Base-by-base conservation (phyloP, 2,888 invertebrate species). In the Fragum fragum region DNA sequence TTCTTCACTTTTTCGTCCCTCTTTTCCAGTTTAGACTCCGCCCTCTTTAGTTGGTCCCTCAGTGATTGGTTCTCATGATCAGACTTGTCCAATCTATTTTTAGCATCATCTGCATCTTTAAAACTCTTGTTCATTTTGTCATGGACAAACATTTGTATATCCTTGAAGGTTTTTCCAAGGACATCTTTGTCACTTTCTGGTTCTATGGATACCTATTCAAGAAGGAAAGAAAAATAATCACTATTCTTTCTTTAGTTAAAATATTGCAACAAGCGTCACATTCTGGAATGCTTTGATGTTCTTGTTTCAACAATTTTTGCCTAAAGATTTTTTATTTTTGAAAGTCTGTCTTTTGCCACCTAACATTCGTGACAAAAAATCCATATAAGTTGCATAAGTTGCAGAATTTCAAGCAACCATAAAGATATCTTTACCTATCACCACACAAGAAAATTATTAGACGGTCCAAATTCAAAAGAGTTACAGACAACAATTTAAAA, bases 81-180 rank as follows among this genome's bases (percentile, higher is more conserved):
- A 29, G 90, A 86, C 90, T 91, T 90, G 76, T 89, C 80, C 23
- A 89, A 88, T 42, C 76, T 74, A 59, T 89, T 85, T 78, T 87
- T 90, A 21, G 90, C 87, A 32, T 89, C 82, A 16, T 92, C 91
- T 1, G 87, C 71, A 57, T 93, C 92, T 32, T 88, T 87, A 23
- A 85, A 69, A 71, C 91, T 91, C 72, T 86, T 90, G 83, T 92
- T 91, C 32, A 92, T 68, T 68, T 90, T 90, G 59, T 91, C 91
- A 28, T 91, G 88, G 6, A 93, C 77, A 68, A 91, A 90, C 18
- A 91, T 85, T 77, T 93, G 93, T 18, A 94, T 79, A 57, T 93
- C 92, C 79, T 89, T 90, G 73, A 93, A 91, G 21, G 92, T 90
- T 74, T 90, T 85, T 1, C 92, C 93, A 7, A 93, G 85, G 32